These are phyloP conservation scores for Boloria euphrosyne DNA, from an alignment of 2,888 invertebrate genomes.

Conservation along the genomic window DNA sequence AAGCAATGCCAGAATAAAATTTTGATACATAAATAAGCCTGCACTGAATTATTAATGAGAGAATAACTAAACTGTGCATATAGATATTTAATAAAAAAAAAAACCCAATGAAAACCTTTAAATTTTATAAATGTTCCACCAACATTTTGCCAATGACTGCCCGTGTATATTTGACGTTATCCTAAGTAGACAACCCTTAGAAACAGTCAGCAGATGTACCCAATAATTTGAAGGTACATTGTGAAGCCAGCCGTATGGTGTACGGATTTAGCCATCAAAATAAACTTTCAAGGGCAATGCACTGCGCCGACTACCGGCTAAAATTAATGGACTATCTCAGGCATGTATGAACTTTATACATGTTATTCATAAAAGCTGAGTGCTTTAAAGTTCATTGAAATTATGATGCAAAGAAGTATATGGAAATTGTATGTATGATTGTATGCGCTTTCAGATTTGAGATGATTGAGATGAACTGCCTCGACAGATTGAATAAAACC, in stretches of 20 bases:
- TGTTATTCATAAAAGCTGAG: constrained; percentile 27
- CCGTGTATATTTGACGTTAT: too few species aligned
- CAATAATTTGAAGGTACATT: constrained; percentile 30
- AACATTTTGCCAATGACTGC: too few species aligned
- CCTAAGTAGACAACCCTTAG: constrained; percentile 24
- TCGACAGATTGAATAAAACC: too few species aligned
- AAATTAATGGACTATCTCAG: constrained; percentile 31
- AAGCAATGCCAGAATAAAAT: too few species aligned
- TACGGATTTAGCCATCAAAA: constrained; percentile 44
- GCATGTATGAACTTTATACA: constrained; percentile 29
- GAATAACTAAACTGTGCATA: too few species aligned
- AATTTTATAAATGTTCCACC: too few species aligned
- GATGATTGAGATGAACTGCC: constrained; percentile 4
- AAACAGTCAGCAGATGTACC: constrained; percentile 30
- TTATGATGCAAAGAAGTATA: background rate
- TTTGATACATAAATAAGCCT: too few species aligned
- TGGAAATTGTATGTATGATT: too few species aligned
- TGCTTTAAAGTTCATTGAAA: constrained; percentile 10
- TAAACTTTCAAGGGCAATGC: constrained; percentile 48
- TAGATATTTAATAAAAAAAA: too few species aligned
- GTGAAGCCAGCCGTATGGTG: constrained; percentile 37
- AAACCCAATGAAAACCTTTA: too few species aligned
- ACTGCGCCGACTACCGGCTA: constrained; percentile 37
- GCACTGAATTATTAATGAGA: too few species aligned
- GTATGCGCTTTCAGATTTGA: background rate